Percentiles rank a stretch among this genome's conserved stretches.
These are phyloP conservation scores for Steinernema hermaphroditum DNA, from an alignment of 2,888 invertebrate genomes.

Conservation along the genomic window DNA sequence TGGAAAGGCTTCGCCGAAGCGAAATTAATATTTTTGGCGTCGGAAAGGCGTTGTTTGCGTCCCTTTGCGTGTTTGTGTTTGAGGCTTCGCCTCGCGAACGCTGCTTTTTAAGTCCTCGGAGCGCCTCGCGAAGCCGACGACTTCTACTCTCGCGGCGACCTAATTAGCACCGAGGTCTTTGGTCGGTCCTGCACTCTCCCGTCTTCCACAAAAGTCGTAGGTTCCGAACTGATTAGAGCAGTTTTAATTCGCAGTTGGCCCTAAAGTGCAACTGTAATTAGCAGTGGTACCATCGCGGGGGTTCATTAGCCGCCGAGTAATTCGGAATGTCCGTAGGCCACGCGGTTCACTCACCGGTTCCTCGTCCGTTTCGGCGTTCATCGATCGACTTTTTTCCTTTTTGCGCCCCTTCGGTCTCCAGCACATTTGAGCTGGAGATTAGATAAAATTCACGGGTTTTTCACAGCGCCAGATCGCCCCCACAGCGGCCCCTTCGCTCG, in stretches of 20 bases:
- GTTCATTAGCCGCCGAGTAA: not conserved
- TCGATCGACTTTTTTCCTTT: conserved; percentile 25
- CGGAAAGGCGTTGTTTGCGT: conserved; percentile 4
- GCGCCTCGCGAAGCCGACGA: not conserved
- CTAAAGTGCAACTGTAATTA: not conserved
- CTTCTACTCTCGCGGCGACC: not conserved
- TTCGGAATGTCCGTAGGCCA: not conserved
- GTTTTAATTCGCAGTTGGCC: not conserved
- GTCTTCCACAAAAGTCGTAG: not conserved
- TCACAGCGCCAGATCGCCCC: conserved; percentile 24
- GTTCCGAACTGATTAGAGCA: not conserved
- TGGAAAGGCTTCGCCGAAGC: too few relatives aligned
- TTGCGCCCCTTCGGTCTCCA: conserved; percentile 11
- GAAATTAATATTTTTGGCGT: conserved; percentile 5
- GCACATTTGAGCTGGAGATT: conserved; percentile 21
- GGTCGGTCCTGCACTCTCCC: not conserved
- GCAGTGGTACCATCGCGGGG: not conserved
- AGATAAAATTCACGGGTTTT: conserved; percentile 31
- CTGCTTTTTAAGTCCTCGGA: conserved; percentile 11
- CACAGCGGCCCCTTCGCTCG: not conserved
- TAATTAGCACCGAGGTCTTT: conserved; percentile 2
- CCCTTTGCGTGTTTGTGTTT: conserved; percentile 12
- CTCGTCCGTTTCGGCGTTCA: not conserved
- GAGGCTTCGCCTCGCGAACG: conserved; percentile 16
- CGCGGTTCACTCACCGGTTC: conserved; percentile 2